phyloP scores from a whole-genome alignment of 2,888 invertebrate species.

The Plagodis pulveraria region DNA sequence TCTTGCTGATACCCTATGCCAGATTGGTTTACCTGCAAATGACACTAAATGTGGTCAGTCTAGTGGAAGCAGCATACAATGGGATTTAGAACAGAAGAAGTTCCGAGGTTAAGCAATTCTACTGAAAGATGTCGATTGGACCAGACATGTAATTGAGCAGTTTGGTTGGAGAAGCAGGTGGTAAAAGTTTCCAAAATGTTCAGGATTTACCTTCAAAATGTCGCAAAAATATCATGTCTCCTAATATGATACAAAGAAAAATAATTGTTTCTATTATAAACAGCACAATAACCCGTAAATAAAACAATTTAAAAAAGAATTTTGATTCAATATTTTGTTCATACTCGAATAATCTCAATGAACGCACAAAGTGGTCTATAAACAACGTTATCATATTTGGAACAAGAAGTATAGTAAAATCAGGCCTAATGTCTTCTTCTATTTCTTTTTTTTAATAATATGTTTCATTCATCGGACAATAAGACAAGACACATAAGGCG shows the following conservation, averaged over 20 bases:
- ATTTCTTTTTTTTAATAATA: conserved; percentile 26
- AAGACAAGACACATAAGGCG: too few relatives aligned
- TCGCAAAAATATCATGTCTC: conserved; percentile 50
- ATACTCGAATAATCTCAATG: conserved; percentile 41
- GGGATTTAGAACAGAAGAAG: conserved; percentile 47
- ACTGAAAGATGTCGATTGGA: conserved; percentile 38
- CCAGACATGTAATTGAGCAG: conserved; percentile 38
- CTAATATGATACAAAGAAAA: conserved; percentile 48
- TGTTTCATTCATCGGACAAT: too few relatives aligned
- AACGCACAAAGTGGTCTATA: conserved; percentile 47
- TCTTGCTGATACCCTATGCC: conserved; percentile 47
- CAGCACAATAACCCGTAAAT: conserved; percentile 43
- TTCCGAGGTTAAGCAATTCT: conserved; percentile 44
- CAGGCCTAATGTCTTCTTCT: conserved; percentile 43
- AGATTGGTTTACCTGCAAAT: conserved; percentile 46
- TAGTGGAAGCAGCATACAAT: conserved; percentile 43
- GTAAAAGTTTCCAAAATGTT: conserved; percentile 42
- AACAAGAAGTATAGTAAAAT: conserved; percentile 36
- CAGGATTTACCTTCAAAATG: conserved; percentile 46
- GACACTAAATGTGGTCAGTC: conserved; percentile 47
- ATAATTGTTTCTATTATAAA: conserved; percentile 50
- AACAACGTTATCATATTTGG: conserved; percentile 42
- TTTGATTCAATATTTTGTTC: conserved; percentile 26
- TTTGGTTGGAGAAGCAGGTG: conserved; percentile 38
- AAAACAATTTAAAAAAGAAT: too few relatives aligned